phyloP scores from a whole-genome alignment of 1,140 invertebrate species.

The Leptinotarsa lineolata region DNA sequence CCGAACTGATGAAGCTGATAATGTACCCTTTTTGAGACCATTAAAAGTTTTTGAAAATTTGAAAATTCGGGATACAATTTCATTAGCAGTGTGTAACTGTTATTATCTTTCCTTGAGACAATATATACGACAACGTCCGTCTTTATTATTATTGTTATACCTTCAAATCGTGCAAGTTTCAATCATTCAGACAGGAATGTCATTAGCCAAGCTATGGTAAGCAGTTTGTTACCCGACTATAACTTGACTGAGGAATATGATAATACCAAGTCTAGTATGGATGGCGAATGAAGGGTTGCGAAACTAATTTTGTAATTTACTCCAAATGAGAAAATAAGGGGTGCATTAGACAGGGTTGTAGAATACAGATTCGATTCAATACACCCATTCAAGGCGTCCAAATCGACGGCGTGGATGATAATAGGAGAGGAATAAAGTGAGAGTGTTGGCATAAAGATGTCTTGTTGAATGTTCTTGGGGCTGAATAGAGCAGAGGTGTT shows the following conservation, averaged over 20 bases:
- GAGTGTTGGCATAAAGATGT: slow-evolving; percentile 8
- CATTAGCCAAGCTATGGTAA: neutral
- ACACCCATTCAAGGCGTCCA: neutral
- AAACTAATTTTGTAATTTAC: slow-evolving; percentile 2
- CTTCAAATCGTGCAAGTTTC: too few species aligned
- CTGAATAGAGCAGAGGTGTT: neutral
- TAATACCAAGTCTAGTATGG: neutral
- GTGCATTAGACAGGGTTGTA: neutral
- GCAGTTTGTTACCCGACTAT: neutral
- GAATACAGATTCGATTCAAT: slow-evolving; percentile 6
- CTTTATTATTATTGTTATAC: too few species aligned
- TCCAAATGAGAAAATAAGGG: neutral
- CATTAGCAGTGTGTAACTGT: too few species aligned
- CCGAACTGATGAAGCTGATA: too few species aligned
- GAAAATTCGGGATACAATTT: too few species aligned
- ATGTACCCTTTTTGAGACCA: too few species aligned
- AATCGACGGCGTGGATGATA: neutral
- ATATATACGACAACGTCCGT: too few species aligned
- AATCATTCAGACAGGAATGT: too few species aligned
- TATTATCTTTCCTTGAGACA: too few species aligned
- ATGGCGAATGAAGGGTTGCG: neutral
- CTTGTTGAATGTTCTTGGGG: neutral
- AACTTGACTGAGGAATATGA: neutral
- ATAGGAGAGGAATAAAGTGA: neutral
- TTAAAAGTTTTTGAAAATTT: too few species aligned